Percentiles rank a stretch among this genome's conserved stretches.
Evolutionary conservation across 2,888 invertebrate genomes (phyloP).

Genomic region (Sarcophaga subvicina): DNA sequence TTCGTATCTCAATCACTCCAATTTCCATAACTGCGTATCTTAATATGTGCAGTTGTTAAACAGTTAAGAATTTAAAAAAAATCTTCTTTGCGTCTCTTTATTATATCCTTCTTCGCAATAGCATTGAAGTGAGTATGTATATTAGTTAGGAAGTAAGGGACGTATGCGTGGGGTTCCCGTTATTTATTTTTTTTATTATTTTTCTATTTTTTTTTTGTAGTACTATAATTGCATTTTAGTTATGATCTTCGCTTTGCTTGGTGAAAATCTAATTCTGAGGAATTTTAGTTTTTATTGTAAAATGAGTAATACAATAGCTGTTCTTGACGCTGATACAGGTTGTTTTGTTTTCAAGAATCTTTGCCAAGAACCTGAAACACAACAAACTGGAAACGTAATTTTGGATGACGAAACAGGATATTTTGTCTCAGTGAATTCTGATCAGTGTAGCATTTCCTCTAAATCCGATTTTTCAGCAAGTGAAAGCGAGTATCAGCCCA

Average conservation of each 20-base stretch:
- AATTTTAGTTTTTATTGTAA: too few relatives aligned
- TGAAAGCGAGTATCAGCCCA: constrained; percentile 24
- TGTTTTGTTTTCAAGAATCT: constrained; percentile 31
- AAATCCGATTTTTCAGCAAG: constrained; percentile 30
- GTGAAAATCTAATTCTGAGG: too few relatives aligned
- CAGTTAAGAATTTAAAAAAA: constrained; percentile 17
- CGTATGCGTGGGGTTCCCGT: constrained; percentile 3
- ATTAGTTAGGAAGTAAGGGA: constrained; percentile 8
- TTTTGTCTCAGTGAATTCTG: not conserved
- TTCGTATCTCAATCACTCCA: constrained; percentile 47
- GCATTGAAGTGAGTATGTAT: not conserved
- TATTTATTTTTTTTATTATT: not conserved
- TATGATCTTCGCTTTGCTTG: too few relatives aligned
- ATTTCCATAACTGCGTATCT: constrained; percentile 53
- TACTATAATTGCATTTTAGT: too few relatives aligned
- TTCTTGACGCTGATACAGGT: not conserved
- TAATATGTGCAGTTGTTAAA: constrained; percentile 24
- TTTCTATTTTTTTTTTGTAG: too few relatives aligned
- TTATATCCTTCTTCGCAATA: constrained; percentile 1
- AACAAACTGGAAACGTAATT: constrained; percentile 44
- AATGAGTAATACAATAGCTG: not conserved
- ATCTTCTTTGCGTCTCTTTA: constrained; percentile 12
- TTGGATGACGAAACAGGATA: too few relatives aligned
- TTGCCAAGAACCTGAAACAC: constrained; percentile 35
- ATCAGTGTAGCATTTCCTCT: constrained; percentile 39